These are phyloP conservation scores for Plestiodon gilberti DNA, from an alignment of 2,113 vertebrate species.

Conservation along the genomic window DNA sequence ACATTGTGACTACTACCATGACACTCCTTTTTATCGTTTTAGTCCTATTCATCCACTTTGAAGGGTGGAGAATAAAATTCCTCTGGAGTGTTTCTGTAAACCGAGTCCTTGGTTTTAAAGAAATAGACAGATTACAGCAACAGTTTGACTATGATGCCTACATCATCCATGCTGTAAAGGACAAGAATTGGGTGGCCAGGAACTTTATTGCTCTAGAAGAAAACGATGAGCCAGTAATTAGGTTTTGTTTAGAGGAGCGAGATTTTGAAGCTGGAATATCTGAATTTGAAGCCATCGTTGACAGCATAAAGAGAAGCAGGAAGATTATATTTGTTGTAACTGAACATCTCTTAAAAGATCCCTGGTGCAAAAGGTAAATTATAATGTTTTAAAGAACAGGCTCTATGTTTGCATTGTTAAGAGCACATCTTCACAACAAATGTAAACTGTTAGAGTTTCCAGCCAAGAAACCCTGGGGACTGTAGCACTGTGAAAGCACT, in stretches of 20 bases:
- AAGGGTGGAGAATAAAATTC: constrained; percentile 93
- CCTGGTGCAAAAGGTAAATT: constrained; percentile 88
- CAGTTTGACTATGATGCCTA: constrained; percentile 87
- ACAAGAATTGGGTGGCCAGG: constrained; percentile 85
- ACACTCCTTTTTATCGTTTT: constrained; percentile 71
- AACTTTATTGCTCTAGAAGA: constrained; percentile 83
- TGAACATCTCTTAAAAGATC: constrained; percentile 85
- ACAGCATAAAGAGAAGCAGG: constrained; percentile 85
- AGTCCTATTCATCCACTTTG: constrained; percentile 82
- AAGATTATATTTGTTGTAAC: constrained; percentile 93
- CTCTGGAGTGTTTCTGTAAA: constrained; percentile 89
- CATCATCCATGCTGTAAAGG: constrained; percentile 83
- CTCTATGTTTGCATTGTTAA: background rate
- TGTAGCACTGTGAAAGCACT: background rate
- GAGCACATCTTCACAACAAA: background rate
- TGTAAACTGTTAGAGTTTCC: background rate
- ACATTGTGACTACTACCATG: constrained; percentile 74
- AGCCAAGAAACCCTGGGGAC: background rate
- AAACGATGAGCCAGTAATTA: constrained; percentile 62
- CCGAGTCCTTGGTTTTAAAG: constrained; percentile 85
- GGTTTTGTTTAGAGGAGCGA: constrained; percentile 88
- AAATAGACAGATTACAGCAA: constrained; percentile 73
- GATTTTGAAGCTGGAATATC: constrained; percentile 84
- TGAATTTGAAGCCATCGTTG: constrained; percentile 82
- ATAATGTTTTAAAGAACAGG: background rate